Base-by-base conservation (phyloP, 1,140 invertebrate species). In the Anoplophora glabripennis region DNA sequence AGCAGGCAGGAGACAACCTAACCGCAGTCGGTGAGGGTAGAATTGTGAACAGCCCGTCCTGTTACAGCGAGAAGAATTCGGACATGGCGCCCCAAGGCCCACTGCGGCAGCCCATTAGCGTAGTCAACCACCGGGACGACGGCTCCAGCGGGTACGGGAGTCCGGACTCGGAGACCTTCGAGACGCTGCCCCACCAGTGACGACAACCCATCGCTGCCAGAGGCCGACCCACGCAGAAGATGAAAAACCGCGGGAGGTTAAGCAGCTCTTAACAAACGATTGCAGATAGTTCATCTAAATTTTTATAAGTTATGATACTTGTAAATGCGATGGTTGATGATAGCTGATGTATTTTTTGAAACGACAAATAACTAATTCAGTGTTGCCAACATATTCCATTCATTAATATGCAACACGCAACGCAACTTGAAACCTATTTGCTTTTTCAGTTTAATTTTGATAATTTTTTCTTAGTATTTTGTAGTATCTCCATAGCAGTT, bases 131-230 rank as follows among this genome's bases (percentile, higher is more conserved):
- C 74, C 74, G 79, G 71, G 82, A 83, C 64, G 83, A 83, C 70
- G 82, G 80, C 5, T 83, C 80, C 67, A 83, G 81, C 71, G 82
- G 82, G 8, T 84, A 83, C 74, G 83, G 82, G 58, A 84, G 83
- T 71, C 76, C 83, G 18, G 84, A 85, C 74, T 83, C 82, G 4
- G 83, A 83, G 65, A 83, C 81, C 21, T 83, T 83, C 64, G 82
- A 84, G 57, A 63, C 74, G 35, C 77, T 77, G 53, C 42, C 51
- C 11, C 61, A 63, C 17, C 61, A 63, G 35, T 37, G 38, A 12
- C n/a, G 38, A 15, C n/a, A n/a, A 15, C 38, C 38, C 38, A n/a
- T 41, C 15, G 38, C 15, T n/a, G 15, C n/a, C 38, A 15, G 38
- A 11, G 38, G 38, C 7, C 38, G 38, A n/a, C 38, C 38, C 11